Conservation (phyloP, 2,888 invertebrate species). For the Alentia gelatinosa region DNA sequence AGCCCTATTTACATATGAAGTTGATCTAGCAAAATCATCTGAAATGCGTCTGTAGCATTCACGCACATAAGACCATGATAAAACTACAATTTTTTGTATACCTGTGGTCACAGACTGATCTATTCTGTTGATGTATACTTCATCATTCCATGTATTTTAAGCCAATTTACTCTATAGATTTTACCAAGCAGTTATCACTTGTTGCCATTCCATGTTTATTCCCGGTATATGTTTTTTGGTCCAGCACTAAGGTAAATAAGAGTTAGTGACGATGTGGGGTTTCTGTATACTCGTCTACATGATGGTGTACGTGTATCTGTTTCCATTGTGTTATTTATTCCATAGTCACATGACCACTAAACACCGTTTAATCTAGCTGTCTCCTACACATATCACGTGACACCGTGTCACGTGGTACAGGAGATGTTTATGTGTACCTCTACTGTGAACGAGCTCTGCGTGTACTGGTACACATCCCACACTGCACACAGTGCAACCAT, state of each 20-base stretch:
- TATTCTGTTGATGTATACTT: not conserved
- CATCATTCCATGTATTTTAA: not conserved
- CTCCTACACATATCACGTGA: not conserved
- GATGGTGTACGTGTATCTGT: constrained; percentile 45
- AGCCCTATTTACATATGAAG: not conserved
- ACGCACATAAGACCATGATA: not conserved
- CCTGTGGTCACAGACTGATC: not conserved
- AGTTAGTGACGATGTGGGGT: not conserved
- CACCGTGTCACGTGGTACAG: not conserved
- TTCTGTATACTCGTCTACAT: constrained; percentile 2
- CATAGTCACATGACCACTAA: constrained; percentile 20
- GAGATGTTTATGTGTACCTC: not conserved
- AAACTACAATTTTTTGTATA: not conserved
- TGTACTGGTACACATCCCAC: no score
- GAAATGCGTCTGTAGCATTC: not conserved
- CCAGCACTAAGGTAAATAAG: not conserved
- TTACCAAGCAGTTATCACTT: not conserved
- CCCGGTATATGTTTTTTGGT: not conserved
- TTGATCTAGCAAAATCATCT: not conserved
- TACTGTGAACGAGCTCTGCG: no score
- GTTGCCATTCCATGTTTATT: constrained; percentile 40
- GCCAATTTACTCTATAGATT: not conserved
- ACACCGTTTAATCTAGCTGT: not conserved
- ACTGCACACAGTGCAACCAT: not conserved
- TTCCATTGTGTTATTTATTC: constrained; percentile 52